Conservation (phyloP, 2,113 vertebrate genomes). For the Ranitomeya imitator region DNA sequence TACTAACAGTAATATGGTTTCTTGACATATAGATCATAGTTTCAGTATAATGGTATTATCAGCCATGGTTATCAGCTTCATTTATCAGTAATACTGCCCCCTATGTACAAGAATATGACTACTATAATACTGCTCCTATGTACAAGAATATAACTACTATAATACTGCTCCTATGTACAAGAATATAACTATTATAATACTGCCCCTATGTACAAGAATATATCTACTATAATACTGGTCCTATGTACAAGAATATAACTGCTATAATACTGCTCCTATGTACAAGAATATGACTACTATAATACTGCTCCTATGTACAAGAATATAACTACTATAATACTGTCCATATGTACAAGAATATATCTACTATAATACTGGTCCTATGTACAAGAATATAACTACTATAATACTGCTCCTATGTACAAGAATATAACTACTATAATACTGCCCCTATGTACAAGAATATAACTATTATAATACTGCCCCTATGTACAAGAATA, state of each 20-base stretch:
- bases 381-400: constrained; percentile 16
- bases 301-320: background rate
- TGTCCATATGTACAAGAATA: background rate
- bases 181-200: no score
- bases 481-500: background rate
- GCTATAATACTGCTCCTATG: background rate
- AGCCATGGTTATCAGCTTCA: no score
- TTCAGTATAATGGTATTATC: no score
- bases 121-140: background rate
- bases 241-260: constrained; percentile 2
- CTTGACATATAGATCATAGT: no score
- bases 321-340: background rate
- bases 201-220: no score
- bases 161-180: no score
- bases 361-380: constrained; percentile 2
- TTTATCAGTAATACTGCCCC: background rate
- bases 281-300: constrained; percentile 10
- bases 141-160: no score
- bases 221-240: background rate
- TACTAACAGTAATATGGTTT: no score
- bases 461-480: constrained; percentile 13
- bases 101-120: background rate
- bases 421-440: constrained; percentile 12
- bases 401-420: background rate
- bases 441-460: constrained; percentile 3